Percentiles rank a stretch among this genome's conserved stretches.
Evolutionary conservation across 2,888 invertebrate genomes (phyloP).

Genomic region (Cryptocephalus moraei): DNA sequence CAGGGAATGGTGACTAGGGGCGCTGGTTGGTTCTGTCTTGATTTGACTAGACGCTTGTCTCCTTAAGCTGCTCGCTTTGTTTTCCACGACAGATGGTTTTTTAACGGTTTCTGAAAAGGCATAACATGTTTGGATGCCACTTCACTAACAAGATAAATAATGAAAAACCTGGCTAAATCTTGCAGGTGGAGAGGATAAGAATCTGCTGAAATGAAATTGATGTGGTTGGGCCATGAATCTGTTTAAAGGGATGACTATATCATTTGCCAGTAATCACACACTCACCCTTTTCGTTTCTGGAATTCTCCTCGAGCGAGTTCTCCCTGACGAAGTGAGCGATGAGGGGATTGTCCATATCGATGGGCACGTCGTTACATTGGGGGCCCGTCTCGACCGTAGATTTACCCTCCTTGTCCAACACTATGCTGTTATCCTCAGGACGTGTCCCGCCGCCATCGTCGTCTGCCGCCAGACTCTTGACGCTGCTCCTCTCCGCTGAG

Average conservation of each 20-base stretch:
- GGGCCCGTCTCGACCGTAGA: background rate
- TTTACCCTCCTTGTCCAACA: slow-evolving; percentile 2
- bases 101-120: slow-evolving; percentile 4
- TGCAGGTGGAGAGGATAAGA: too few relatives aligned
- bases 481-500: slow-evolving; percentile 9
- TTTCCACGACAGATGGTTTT: slow-evolving; percentile 16
- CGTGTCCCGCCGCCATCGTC: background rate
- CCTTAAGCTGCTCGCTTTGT: slow-evolving; percentile 21
- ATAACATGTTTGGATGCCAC: too few relatives aligned
- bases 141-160: too few relatives aligned
- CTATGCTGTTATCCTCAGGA: background rate
- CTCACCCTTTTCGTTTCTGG: slow-evolving; percentile 11
- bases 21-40: background rate
- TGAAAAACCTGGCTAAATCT: too few relatives aligned
- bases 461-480: slow-evolving; percentile 7
- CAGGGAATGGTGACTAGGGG: background rate
- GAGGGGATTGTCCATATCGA: slow-evolving; percentile 23
- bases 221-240: too few relatives aligned
- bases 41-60: background rate
- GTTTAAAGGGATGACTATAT: too few relatives aligned
- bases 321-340: slow-evolving; percentile 31
- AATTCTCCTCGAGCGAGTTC: slow-evolving; percentile 24
- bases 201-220: too few relatives aligned
- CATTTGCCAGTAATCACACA: too few relatives aligned
- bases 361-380: background rate